Evolutionary conservation across 2,113 vertebrate genomes (phyloP), one percentile per base, ranked within the genome.

Genomic region (Perccottus glenii): DNA sequence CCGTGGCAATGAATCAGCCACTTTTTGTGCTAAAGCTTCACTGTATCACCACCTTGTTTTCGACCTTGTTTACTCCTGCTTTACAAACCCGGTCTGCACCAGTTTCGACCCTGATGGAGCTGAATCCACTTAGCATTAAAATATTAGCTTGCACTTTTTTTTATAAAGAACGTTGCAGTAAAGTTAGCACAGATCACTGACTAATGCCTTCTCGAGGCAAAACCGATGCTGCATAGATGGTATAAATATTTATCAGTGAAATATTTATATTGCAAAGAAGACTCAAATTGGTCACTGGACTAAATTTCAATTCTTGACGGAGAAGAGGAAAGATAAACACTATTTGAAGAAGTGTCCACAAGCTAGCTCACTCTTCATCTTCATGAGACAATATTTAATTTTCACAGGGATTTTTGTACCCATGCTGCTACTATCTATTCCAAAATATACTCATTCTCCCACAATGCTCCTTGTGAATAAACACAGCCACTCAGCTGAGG

Each of bases 181-280:
- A 55, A 36, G 43, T 64, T 61, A 70, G 72, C 67, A 67, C 69
- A 84, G 70, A 84, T 84, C 81, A 81, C 86, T 80, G 83, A 75
- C 78, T 82, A 84, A 88, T 80, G 68, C 35, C 67, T 80, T 82
- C 79, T 73, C 44, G 53, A 64, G 74, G 81, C 79, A 55, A 74
- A 78, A 75, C 66, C 9, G 48, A 80, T 62, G 79, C 83, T 9
- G 68, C 77, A 73, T 57, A 64, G 65, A 74, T 57, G 44, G 43
- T 70, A 84, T 84, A 82, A 82, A 86, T 86, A 88, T 86, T 79
- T 77, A 84, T 84, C 69, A 82, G 79, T 76, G 74, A 78, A 82
- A 78, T 84, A 80, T 85, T 85, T 78, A 80, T 75, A 84, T 74
- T 68, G 82, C 40, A 5, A 27, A 67, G 69, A 16, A 64, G 69